phyloP scores from a whole-genome alignment of 2,888 invertebrate genomes.

The Nycteola revayana region DNA sequence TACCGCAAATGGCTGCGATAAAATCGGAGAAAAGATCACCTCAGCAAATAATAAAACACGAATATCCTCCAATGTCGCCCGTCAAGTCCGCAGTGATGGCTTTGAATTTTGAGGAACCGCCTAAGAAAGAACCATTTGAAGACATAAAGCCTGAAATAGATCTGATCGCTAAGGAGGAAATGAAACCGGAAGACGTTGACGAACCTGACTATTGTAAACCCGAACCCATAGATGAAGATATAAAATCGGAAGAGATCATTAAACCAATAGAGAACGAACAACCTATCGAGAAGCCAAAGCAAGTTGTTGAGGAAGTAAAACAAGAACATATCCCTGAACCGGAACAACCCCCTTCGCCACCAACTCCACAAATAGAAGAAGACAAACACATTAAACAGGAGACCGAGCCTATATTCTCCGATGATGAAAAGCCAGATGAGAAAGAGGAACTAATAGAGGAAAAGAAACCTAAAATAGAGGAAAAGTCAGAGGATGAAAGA shows the following conservation, averaged over 20 bases:
- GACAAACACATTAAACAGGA: slow-evolving; percentile 38
- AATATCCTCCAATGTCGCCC: slow-evolving; percentile 60
- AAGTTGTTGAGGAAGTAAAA: slow-evolving; percentile 25
- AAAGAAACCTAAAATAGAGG: slow-evolving; percentile 31
- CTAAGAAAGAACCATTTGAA: slow-evolving; percentile 50
- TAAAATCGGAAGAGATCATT: slow-evolving; percentile 11
- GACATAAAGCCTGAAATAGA: slow-evolving; percentile 63
- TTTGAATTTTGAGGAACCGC: slow-evolving; percentile 58
- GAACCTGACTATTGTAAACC: slow-evolving; percentile 61
- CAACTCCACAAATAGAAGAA: slow-evolving; percentile 23
- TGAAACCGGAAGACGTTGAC: slow-evolving; percentile 66
- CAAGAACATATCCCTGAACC: slow-evolving; percentile 23
- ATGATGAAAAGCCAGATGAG: slow-evolving; percentile 41
- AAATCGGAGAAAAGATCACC: slow-evolving; percentile 66
- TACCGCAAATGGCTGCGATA: slow-evolving; percentile 38
- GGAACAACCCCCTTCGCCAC: slow-evolving; percentile 16
- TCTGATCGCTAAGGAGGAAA: slow-evolving; percentile 69
- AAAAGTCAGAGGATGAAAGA: slow-evolving; percentile 55
- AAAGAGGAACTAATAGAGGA: slow-evolving; percentile 34
- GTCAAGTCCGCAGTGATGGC: slow-evolving; percentile 47
- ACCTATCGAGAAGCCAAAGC: background rate
- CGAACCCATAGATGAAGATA: slow-evolving; percentile 44
- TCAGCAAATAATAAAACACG: slow-evolving; percentile 56
- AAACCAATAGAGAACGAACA: slow-evolving; percentile 18
- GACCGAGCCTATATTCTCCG: slow-evolving; percentile 39